These are phyloP conservation scores for Chamaea fasciata DNA, from an alignment of 2,113 vertebrate species.

Conservation along the genomic window DNA sequence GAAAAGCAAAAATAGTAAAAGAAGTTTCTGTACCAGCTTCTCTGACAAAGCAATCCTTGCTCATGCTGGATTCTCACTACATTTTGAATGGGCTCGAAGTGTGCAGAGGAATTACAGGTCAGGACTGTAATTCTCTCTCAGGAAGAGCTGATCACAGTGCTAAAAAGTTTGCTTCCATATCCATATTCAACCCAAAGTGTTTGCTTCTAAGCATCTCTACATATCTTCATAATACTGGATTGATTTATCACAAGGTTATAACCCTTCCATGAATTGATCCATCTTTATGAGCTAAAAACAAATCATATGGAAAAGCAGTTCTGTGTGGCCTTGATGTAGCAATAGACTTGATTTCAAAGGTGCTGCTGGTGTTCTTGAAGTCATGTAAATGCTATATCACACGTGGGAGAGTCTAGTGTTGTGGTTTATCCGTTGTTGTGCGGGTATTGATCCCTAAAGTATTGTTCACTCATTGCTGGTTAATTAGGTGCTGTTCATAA, in stretches of 20 bases:
- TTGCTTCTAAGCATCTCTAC: rapidly evolving
- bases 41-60: not conserved
- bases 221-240: not conserved
- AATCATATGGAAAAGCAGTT: not conserved
- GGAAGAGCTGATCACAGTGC: not conserved
- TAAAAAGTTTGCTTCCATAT: not conserved
- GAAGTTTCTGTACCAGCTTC: not conserved
- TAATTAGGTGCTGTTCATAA: slow-evolving; percentile 16
- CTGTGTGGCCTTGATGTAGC: not conserved
- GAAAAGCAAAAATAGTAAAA: not conserved
- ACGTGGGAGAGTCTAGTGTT: not conserved
- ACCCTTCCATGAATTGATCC: not conserved
- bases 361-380: not conserved
- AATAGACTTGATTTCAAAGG: not conserved
- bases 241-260: not conserved
- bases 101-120: not conserved
- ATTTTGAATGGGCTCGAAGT: not conserved
- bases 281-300: not conserved
- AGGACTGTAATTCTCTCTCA: not conserved
- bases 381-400: not conserved
- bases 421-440: not conserved
- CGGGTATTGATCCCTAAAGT: not conserved
- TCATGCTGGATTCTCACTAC: not conserved
- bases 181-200: not conserved
- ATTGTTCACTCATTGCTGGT: not conserved